phyloP scores from a whole-genome alignment of 2,888 invertebrate species.

The Lepidochrysops patricia region DNA sequence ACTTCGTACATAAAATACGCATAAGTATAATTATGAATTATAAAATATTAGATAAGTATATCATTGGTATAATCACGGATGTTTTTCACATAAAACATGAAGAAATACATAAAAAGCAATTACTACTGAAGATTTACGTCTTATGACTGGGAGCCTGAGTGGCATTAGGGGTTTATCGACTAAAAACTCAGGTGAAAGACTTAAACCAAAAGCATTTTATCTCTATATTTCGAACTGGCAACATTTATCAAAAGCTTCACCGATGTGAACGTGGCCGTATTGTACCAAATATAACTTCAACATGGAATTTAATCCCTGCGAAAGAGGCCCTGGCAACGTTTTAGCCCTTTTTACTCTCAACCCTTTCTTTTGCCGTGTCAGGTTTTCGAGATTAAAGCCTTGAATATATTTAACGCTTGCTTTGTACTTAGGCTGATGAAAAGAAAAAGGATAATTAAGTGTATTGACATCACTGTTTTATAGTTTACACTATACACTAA shows the following conservation, averaged over 20 bases:
- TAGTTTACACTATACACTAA: no score
- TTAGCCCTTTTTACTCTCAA: background rate
- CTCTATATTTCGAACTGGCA: background rate
- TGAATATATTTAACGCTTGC: background rate
- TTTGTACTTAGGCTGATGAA: background rate
- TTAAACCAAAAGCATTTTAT: background rate
- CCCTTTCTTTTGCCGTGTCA: background rate
- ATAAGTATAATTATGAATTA: no score
- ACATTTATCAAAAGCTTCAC: background rate
- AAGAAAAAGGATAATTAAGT: background rate
- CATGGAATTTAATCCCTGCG: background rate
- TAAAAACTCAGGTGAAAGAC: background rate
- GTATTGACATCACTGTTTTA: no score
- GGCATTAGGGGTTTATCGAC: background rate
- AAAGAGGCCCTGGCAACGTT: background rate
- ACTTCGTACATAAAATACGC: no score
- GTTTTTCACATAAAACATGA: background rate
- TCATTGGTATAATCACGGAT: no score
- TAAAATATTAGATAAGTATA: no score
- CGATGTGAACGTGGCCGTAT: background rate
- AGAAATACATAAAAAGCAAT: background rate
- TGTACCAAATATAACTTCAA: background rate
- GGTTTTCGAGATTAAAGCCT: background rate
- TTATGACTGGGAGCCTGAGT: background rate
- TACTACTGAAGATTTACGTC: background rate